Percentiles rank a stretch among this genome's conserved stretches.
Evolutionary conservation across 1,140 invertebrate species (phyloP).

Genomic region (Littorina saxatilis): DNA sequence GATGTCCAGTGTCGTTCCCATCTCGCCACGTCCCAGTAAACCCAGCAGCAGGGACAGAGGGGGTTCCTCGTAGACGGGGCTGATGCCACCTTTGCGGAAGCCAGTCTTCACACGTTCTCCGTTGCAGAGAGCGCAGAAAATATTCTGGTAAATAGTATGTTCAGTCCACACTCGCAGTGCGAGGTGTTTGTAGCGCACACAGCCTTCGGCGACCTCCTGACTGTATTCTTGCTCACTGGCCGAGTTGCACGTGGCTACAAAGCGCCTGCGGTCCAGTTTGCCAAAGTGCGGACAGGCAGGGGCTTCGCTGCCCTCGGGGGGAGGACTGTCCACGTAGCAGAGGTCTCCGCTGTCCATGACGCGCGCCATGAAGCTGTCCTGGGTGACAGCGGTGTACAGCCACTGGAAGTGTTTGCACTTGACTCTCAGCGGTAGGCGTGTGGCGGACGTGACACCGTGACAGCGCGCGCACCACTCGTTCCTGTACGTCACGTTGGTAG

Average conservation of each 20-base stretch:
- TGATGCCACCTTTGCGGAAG: too few relatives aligned
- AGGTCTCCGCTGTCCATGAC: background rate
- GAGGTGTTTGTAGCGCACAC: background rate
- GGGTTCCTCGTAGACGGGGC: too few relatives aligned
- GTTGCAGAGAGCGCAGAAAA: background rate
- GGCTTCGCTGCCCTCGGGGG: background rate
- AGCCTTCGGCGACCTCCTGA: background rate
- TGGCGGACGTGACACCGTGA: background rate
- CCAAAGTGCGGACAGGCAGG: background rate
- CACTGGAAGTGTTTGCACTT: background rate
- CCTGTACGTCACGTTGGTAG: background rate
- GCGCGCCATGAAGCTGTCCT: background rate
- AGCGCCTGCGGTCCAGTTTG: too few relatives aligned
- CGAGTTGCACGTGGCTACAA: background rate
- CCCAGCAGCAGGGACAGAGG: constrained; percentile 6
- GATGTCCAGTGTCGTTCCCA: too few relatives aligned
- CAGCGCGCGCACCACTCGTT: background rate
- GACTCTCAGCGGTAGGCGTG: background rate
- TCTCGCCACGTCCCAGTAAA: background rate
- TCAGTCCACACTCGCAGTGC: background rate
- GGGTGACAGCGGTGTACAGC: background rate
- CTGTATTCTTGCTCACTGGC: background rate
- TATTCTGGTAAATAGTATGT: background rate
- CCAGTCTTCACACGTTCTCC: background rate
- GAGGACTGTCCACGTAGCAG: background rate